These are phyloP conservation scores for Calonectris borealis DNA, from an alignment of 2,113 vertebrate species.

Conservation along the genomic window DNA sequence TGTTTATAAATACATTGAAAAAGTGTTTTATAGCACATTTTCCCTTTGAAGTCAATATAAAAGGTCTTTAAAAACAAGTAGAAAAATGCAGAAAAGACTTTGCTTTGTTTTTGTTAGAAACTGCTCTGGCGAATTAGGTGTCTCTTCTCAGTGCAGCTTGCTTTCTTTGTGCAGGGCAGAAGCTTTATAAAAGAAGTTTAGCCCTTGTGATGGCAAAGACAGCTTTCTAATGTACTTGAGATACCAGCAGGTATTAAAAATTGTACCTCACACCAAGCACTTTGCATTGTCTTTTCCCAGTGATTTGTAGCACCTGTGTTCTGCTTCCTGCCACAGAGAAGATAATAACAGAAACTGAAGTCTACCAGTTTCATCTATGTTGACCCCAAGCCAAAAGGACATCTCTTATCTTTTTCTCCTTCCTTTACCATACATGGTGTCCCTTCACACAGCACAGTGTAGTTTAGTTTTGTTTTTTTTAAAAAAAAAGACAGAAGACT, in stretches of 20 bases:
- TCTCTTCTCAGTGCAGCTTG: background rate
- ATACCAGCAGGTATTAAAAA: background rate
- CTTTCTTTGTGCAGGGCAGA: background rate
- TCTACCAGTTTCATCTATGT: background rate
- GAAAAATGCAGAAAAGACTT: background rate
- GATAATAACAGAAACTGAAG: background rate
- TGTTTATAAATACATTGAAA: conserved; percentile 13
- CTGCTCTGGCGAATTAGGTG: background rate
- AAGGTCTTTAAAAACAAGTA: background rate
- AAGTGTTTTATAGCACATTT: background rate
- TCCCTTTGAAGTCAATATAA: conserved; percentile 26
- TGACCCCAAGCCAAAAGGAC: background rate
- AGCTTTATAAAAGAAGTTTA: background rate
- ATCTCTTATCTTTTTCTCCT: background rate
- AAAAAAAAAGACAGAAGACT: background rate
- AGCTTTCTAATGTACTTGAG: background rate
- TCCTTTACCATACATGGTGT: background rate
- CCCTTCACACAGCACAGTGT: background rate
- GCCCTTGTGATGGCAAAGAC: background rate
- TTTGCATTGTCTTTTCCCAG: background rate
- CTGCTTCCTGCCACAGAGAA: background rate
- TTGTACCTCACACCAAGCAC: background rate
- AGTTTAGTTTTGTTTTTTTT: background rate
- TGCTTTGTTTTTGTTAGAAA: background rate
- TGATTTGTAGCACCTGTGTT: background rate